A percentile compares a stretch with the other conserved stretches of the same genome.
phyloP scores from a whole-genome alignment of 1,140 invertebrate species.

The Plodia interpunctella region DNA sequence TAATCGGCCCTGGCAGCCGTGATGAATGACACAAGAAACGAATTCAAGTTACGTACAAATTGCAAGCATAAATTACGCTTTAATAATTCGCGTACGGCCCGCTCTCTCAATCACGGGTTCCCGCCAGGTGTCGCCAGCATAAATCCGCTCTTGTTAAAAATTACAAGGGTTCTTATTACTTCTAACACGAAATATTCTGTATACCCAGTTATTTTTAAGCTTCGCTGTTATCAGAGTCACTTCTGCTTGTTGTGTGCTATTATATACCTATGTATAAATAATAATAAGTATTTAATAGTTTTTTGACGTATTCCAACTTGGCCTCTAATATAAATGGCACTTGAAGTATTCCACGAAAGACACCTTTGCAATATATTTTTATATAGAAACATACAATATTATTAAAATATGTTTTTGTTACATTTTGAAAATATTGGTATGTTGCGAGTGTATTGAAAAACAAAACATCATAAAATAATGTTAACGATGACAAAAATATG shows the following conservation, averaged over 20 bases:
- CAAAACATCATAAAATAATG: background rate
- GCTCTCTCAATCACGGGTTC: constrained; percentile 57
- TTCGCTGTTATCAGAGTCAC: too few relatives aligned
- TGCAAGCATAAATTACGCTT: constrained; percentile 73
- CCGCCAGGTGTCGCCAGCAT: constrained; percentile 60
- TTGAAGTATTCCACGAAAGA: too few relatives aligned
- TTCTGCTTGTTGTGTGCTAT: too few relatives aligned
- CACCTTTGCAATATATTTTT: too few relatives aligned
- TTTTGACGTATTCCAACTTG: too few relatives aligned
- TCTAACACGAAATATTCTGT: background rate
- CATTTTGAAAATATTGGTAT: too few relatives aligned
- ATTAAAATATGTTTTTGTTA: too few relatives aligned
- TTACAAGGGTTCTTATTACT: constrained; percentile 33
- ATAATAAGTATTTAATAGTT: too few relatives aligned
- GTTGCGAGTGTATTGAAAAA: background rate
- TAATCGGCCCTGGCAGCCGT: constrained; percentile 51
- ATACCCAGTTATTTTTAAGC: background rate
- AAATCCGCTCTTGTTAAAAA: constrained; percentile 57
- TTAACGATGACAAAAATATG: background rate
- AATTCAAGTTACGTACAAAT: constrained; percentile 71
- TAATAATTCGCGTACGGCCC: constrained; percentile 68
- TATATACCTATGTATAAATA: too few relatives aligned
- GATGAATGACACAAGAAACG: constrained; percentile 68
- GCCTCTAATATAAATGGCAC: too few relatives aligned
- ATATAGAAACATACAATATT: too few relatives aligned